Evolutionary conservation across 2,113 vertebrate genomes (phyloP), one percentile per base, ranked within the genome.

Genomic region (Oryzias melastigma): DNA sequence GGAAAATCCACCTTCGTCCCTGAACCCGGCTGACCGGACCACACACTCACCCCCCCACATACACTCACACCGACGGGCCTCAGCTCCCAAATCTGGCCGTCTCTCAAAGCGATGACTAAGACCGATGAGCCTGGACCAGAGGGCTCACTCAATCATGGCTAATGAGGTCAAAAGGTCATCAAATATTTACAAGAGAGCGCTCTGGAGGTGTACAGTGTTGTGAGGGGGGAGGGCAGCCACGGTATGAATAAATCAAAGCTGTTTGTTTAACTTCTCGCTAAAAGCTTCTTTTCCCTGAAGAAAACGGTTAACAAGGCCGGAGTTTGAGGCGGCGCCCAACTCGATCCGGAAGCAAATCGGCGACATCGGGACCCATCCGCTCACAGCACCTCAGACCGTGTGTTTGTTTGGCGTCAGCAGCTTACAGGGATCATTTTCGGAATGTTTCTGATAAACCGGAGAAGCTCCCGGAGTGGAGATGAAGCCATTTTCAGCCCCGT

Each of bases 141-240:
- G 81, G 75, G 67, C 80, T 84, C 83, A 77, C 83, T 87, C 87
- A 81, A 63, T 87, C 86, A 86, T 67, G 45, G 64, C 73, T 85
- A 90, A 90, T 87, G 85, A 90, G 86, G 86, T 88, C 85, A 85
- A 88, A 86, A 86, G 88, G 86, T 67, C 73, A 85, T 88, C 85
- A 86, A 87, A 88, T 90, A 86, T 90, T 90, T 88, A 88, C 86
- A 75, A 77, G 78, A 62, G 76, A 74, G 22, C 71, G 76, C 75
- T 65, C 64, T 35, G 1, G 44, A 65, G 40, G 78, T 81, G 71
- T 72, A 86, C 64, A 67, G 83, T 58, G 73, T 69, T 47, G 35
- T 8, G 35, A 12, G 8, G 27, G 18, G 56, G 77, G 70, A 72
- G 55, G 65, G 55, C 53, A 17, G 47, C 63, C 57, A 27, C 65